A percentile compares a stretch with the other conserved stretches of the same genome.
These are phyloP conservation scores for Quadroppia sp. DNA, from an alignment of 2,888 invertebrate genomes.

Conservation along the genomic window DNA sequence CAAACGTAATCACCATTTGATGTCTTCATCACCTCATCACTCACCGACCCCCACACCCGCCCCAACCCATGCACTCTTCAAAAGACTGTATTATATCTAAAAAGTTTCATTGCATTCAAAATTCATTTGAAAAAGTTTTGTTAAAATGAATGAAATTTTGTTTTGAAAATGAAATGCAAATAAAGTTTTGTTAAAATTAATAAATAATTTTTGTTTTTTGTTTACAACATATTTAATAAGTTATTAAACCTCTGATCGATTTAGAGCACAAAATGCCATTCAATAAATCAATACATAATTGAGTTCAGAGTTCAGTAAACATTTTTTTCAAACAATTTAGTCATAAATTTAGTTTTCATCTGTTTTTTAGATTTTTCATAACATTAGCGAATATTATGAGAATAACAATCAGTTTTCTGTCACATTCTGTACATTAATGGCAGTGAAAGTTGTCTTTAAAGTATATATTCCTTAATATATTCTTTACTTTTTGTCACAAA, in stretches of 20 bases:
- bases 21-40: too few species aligned
- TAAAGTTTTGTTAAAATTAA: too few species aligned
- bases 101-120: too few species aligned
- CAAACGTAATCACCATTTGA: too few species aligned
- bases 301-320: constrained; percentile 1
- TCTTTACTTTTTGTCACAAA: background rate
- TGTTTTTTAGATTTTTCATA: too few species aligned
- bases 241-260: constrained; percentile 4
- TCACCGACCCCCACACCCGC: too few species aligned
- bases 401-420: constrained; percentile 11
- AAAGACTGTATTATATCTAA: too few species aligned
- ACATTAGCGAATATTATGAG: background rate
- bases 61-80: too few species aligned
- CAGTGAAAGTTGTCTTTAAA: background rate
- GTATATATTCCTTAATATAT: background rate
- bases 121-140: too few species aligned
- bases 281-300: constrained; percentile 6
- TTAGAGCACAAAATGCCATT: background rate
- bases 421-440: constrained; percentile 29
- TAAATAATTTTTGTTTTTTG: background rate
- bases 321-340: constrained; percentile 9
- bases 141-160: too few species aligned
- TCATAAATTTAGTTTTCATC: background rate
- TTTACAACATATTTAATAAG: constrained; percentile 6
- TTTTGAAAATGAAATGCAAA: too few species aligned